Base-by-base conservation (phyloP, 2,113 vertebrate genomes). In the Albula glossodonta region DNA sequence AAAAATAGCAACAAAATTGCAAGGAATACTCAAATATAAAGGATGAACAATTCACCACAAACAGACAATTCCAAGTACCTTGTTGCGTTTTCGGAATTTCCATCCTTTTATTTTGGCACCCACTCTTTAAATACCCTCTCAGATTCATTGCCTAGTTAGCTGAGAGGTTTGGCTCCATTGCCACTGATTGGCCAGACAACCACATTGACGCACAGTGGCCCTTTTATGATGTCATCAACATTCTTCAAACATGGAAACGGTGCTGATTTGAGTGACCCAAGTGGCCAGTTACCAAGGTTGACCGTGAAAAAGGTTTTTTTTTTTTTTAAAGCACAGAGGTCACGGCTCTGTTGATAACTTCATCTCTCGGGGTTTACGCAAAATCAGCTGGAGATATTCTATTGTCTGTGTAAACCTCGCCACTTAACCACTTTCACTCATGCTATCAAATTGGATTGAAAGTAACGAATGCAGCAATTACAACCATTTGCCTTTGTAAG, bases 221-320 rank as follows among this genome's bases (percentile, higher is more conserved):
- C 48, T n/a, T 5, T 8, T 7, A 10, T 13, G 0, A 51, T 70
- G 81, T 49, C 66, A 48, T 89, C 91, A 88, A 91, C 92, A 94
- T 95, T 94, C 93, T 89, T 94, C 70, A 70, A 83, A 51, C 94
- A 82, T 83, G 86, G 94, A 94, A 90, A 94, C 93, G 4, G n/a
- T 31, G 57, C 12, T 78, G 63, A 10, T 78, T 90, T 89, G 84
- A 86, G 17, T 70, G 50, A 84, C 63, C 12, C 7, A 81, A 87
- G 88, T 63, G 63, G 5, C 0, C 88, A 90, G 94, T 94, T 92
- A 93, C 22, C 7, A 7, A 1, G 0, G 51, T 50, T 90, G 86
- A 91, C 86, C 84, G 84, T 11, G 78, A 17, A 83, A 19, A 50
- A 5, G 78, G 50, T 74, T 80, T 19, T 60, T 60, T 60, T 60